phyloP scores from a whole-genome alignment of 2,888 invertebrate genomes.

The Parnassius apollo region DNA sequence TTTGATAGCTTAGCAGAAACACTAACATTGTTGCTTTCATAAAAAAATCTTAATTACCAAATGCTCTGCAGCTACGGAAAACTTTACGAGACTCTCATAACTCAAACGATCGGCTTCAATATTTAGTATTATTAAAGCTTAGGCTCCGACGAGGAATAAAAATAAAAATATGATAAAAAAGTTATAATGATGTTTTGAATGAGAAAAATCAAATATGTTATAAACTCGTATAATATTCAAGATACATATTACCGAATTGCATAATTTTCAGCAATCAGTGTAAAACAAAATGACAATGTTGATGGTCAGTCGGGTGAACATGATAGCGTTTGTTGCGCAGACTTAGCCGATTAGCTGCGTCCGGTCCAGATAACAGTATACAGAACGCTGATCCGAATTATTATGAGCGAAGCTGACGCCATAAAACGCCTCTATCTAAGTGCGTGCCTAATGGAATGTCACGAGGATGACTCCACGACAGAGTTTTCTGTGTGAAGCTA shows the following conservation, averaged over 20 bases:
- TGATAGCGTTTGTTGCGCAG: slow-evolving; percentile 64
- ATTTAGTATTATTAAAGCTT: no score
- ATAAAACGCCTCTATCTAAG: slow-evolving; percentile 28
- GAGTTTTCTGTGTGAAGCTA: slow-evolving; percentile 12
- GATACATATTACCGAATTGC: neutral
- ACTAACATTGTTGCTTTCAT: no score
- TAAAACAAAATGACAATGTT: slow-evolving; percentile 31
- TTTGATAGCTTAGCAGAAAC: no score
- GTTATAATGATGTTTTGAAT: no score
- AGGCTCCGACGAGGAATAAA: no score
- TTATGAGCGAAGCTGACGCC: slow-evolving; percentile 48
- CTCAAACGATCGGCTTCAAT: no score
- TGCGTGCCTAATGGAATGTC: slow-evolving; percentile 20
- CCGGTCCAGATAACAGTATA: slow-evolving; percentile 72
- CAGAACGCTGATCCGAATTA: slow-evolving; percentile 73
- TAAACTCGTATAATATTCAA: no score
- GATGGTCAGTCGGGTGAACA: slow-evolving; percentile 44
- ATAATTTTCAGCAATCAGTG: slow-evolving; percentile 10
- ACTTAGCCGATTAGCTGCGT: slow-evolving; percentile 67
- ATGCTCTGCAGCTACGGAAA: no score
- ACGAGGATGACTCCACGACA: neutral
- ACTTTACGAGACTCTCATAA: no score
- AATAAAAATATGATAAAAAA: no score
- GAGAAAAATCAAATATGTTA: no score
- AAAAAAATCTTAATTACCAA: no score